Evolutionary conservation across 2,113 vertebrate genomes (phyloP), one percentile per base, ranked within the genome.

Genomic region (Datnioides undecimradiatus): DNA sequence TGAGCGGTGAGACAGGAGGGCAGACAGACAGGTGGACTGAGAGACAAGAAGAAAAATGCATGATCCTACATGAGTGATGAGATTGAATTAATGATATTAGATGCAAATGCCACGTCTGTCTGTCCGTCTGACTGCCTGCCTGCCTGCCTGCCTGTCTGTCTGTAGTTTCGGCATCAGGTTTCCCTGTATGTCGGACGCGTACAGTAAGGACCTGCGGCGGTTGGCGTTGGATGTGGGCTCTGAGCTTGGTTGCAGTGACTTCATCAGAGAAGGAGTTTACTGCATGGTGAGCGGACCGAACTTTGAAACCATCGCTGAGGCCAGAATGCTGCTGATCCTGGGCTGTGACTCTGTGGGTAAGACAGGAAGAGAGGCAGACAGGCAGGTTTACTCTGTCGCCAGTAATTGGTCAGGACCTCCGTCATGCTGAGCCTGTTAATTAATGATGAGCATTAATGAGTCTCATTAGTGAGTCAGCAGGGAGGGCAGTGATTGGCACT

Each of bases 261-360:
- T 93, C 29, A 70, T 93, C 33, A 86, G 83, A 5, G 93, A 95
- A 19, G 95, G 95, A 0, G 93, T 95, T 0, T 95, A 95, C 84
- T 95, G 94, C 52, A 95, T 95, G 94, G 94, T 95, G 63, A 93
- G 93, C 57, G 95, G 94, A 27, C 95, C 95, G 1, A 95, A 93
- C 87, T 95, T 95, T 16, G 95, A 95, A 80, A 95, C 95, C 27
- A 90, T 95, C 1, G 94, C 94, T 14, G 94, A 95, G 83, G 94
- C 94, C 46, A 77, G 90, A 9, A 93, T 95, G 92, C 87, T 95
- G 76, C 90, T 88, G 52, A 74, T 89, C 29, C 87, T 95, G 14
- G 94, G 95, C 51, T 93, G 91, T 1, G 95, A 95, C 74, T 94
- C 93, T 13, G 94, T 95, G 52, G 95, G 95, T 95, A 88, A 92